Evolutionary conservation across 2,888 invertebrate genomes (phyloP).

Genomic region (Melolontha melolontha): DNA sequence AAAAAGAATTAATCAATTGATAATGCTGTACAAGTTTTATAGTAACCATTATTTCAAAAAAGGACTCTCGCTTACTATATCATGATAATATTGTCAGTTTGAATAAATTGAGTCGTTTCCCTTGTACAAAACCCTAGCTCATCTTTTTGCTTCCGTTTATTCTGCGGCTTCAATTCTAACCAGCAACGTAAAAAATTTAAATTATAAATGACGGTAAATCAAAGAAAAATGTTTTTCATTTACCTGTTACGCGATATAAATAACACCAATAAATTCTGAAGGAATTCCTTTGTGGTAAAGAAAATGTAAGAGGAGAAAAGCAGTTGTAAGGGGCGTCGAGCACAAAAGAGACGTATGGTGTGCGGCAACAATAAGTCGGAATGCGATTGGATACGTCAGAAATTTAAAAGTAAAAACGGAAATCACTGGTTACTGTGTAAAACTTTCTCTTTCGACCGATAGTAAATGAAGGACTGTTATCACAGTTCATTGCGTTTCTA

Average conservation of each 20-base stretch:
- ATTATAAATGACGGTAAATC: constrained; percentile 11
- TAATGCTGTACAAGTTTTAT: too few species aligned
- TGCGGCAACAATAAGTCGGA: constrained; percentile 31
- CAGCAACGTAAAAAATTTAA: constrained; percentile 6
- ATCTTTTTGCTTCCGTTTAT: too few species aligned
- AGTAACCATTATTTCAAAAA: too few species aligned
- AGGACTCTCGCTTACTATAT: too few species aligned
- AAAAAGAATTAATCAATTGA: too few species aligned
- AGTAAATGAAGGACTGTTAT: constrained; percentile 51
- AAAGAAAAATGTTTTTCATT: constrained; percentile 17
- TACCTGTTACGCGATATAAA: constrained; percentile 37
- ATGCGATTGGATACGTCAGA: constrained; percentile 30
- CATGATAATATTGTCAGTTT: too few species aligned
- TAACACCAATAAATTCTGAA: constrained; percentile 31
- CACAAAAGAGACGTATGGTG: constrained; percentile 8
- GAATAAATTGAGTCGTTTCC: too few species aligned
- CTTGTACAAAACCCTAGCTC: too few species aligned
- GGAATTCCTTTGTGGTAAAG: constrained; percentile 14
- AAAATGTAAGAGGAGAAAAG: constrained; percentile 9
- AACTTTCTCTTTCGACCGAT: constrained; percentile 40
- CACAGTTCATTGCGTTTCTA: constrained; percentile 54
- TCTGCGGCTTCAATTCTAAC: neutral
- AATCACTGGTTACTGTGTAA: constrained; percentile 35
- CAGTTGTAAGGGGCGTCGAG: constrained; percentile 21
- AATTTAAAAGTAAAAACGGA: constrained; percentile 44